A percentile compares a stretch with the other conserved stretches of the same genome.
Evolutionary conservation across 2,888 invertebrate species (phyloP).

Genomic region (Rhingia rostrata): DNA sequence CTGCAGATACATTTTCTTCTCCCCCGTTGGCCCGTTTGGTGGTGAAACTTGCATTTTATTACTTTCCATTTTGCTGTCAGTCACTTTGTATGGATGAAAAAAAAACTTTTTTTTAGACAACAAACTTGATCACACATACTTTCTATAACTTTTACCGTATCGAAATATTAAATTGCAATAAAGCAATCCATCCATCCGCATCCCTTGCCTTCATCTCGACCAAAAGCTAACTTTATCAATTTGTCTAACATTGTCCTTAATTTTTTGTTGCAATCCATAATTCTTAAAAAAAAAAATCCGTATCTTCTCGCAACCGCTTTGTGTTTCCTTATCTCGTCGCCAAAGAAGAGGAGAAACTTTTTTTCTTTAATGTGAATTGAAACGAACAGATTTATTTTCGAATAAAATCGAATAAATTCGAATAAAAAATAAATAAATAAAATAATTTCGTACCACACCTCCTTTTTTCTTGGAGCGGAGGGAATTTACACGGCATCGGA

Average conservation of each 20-base stretch:
- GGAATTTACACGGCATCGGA: not conserved
- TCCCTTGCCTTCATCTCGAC: not conserved
- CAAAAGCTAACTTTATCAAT: constrained; percentile 63
- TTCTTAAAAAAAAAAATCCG: not conserved
- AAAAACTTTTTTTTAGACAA: not conserved
- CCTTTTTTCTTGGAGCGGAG: not conserved
- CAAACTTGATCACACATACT: constrained; percentile 37
- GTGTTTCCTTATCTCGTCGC: not conserved
- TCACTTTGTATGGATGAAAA: not conserved
- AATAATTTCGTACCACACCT: constrained; percentile 55
- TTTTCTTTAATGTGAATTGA: constrained; percentile 34
- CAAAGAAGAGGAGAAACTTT: constrained; percentile 17
- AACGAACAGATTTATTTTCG: constrained; percentile 55
- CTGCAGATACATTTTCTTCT: constrained; percentile 47
- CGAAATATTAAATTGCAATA: constrained; percentile 50
- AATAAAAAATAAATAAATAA: too few species aligned
- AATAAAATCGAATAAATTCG: too few species aligned
- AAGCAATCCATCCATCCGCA: constrained; percentile 2
- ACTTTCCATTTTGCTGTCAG: not conserved
- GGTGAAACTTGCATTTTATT: constrained; percentile 50
- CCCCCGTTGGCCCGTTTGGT: constrained; percentile 40
- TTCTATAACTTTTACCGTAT: constrained; percentile 25
- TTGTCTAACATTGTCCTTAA: constrained; percentile 56
- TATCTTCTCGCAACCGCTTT: not conserved
- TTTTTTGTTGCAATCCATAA: constrained; percentile 35